Evolutionary conservation across 2,797 vertebrate genomes (phyloP).

Genomic region (Eulemur rubriventer): DNA sequence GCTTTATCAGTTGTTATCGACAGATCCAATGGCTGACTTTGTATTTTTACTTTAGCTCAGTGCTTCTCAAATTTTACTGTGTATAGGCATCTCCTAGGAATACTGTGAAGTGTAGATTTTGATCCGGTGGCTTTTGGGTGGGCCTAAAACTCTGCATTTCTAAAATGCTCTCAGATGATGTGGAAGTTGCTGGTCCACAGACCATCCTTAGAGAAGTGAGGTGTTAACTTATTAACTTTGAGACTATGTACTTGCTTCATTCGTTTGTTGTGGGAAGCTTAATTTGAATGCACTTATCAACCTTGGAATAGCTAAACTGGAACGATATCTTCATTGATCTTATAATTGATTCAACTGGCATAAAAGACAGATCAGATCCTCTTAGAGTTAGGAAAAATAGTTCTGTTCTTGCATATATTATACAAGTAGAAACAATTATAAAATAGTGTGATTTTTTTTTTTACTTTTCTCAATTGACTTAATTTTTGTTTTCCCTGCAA

Average conservation of each 20-base stretch:
- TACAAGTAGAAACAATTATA: background rate
- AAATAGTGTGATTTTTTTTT: background rate
- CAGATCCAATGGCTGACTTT: background rate
- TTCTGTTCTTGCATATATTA: background rate
- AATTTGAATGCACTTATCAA: background rate
- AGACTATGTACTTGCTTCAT: background rate
- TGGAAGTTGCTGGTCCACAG: background rate
- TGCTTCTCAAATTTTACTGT: background rate
- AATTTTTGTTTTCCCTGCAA: background rate
- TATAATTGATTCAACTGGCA: background rate
- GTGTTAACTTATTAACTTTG: background rate
- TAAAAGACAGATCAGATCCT: background rate
- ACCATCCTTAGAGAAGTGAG: background rate
- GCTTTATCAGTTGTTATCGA: background rate
- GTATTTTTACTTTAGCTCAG: background rate
- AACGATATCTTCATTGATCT: background rate
- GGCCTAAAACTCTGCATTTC: background rate
- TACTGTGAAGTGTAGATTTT: background rate
- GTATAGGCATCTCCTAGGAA: background rate
- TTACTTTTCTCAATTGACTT: background rate
- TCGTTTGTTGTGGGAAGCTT: constrained; percentile 5
- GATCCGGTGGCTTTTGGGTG: background rate
- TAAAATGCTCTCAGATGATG: background rate
- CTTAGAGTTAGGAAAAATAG: background rate
- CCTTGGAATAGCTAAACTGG: background rate